Evolutionary conservation across 2,113 vertebrate species (phyloP).

Genomic region (Cettia cetti): DNA sequence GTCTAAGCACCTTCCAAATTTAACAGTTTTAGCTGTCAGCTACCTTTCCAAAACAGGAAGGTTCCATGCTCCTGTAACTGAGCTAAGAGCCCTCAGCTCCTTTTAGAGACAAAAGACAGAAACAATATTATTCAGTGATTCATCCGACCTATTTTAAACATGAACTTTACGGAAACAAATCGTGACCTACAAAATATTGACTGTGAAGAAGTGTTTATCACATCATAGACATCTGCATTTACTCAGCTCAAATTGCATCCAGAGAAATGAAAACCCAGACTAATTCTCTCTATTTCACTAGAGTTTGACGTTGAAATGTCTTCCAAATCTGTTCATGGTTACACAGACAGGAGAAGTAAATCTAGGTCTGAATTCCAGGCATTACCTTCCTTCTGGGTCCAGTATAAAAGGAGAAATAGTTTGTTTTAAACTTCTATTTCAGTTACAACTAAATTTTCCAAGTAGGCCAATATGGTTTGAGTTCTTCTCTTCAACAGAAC

Average conservation of each 20-base stretch:
- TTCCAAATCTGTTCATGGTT: slow-evolving; percentile 3
- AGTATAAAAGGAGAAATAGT: neutral
- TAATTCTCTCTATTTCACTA: neutral
- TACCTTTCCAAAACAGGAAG: slow-evolving; percentile 52
- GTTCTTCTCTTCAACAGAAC: neutral
- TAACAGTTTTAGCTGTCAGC: slow-evolving; percentile 25
- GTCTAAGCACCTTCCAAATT: slow-evolving; percentile 3
- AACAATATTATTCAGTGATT: slow-evolving; percentile 32
- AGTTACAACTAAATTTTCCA: neutral
- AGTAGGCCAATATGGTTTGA: neutral
- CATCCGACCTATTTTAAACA: slow-evolving; percentile 50
- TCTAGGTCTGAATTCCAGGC: slow-evolving; percentile 23
- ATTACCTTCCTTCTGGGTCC: slow-evolving; percentile 1
- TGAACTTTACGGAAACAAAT: neutral
- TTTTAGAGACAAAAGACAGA: slow-evolving; percentile 29
- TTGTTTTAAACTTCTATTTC: neutral
- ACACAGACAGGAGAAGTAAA: neutral
- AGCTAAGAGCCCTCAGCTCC: slow-evolving; percentile 20
- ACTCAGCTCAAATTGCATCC: slow-evolving; percentile 27
- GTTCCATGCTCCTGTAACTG: neutral
- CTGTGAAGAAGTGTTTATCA: slow-evolving; percentile 12
- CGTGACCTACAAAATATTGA: neutral
- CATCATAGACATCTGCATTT: slow-evolving; percentile 17
- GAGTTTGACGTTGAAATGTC: neutral
- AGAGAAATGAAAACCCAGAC: neutral